Evolutionary conservation across 1,140 invertebrate species (phyloP).

Genomic region (Chionoecetes opilio): DNA sequence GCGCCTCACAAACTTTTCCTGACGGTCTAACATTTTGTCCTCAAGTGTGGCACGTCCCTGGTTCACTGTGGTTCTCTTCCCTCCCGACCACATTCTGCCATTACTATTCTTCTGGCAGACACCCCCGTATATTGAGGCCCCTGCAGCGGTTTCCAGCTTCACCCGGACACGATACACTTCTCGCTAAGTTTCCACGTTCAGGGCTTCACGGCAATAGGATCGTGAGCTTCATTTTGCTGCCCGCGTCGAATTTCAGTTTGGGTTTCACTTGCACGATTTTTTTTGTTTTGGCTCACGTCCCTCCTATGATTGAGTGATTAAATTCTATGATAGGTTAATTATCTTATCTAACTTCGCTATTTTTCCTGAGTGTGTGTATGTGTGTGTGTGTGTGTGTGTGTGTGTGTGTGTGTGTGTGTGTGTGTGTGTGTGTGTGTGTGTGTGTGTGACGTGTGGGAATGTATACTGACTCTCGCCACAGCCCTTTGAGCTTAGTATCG

Average conservation of each 20-base stretch:
- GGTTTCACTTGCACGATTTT: neutral
- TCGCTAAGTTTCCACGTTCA: neutral
- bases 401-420: neutral
- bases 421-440: neutral
- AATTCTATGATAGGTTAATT: neutral
- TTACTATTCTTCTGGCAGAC: constrained; percentile 10
- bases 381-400: neutral
- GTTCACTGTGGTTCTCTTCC: neutral
- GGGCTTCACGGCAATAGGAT: neutral
- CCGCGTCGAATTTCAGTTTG: neutral
- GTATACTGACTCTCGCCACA: neutral
- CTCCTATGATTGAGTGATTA: neutral
- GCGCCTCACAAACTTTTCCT: neutral
- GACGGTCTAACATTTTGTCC: neutral
- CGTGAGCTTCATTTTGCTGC: neutral
- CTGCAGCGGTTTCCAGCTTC: neutral
- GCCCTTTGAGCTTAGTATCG: neutral
- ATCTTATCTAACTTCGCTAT: neutral
- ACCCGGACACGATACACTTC: neutral
- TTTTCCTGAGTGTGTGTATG: neutral
- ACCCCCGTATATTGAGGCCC: neutral
- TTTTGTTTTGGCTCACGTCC: neutral
- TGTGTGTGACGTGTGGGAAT: neutral
- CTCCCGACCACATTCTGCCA: neutral
- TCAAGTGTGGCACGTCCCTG: neutral